Evolutionary conservation across 2,888 invertebrate genomes (phyloP).

Genomic region (Thereva nobilitata): DNA sequence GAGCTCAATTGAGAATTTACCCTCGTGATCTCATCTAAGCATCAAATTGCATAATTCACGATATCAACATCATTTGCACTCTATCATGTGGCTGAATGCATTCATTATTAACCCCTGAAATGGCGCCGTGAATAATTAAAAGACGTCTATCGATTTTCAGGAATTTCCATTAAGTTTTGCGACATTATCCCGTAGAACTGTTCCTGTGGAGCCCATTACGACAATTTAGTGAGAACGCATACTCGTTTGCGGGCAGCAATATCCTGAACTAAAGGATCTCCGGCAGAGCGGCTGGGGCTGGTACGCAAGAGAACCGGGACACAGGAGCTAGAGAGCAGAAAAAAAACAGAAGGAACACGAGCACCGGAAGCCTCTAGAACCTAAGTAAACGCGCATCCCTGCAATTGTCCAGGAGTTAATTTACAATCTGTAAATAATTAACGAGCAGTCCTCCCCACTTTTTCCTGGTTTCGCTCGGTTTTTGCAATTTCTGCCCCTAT

Average conservation of each 20-base stretch:
- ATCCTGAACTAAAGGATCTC: neutral
- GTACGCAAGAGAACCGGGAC: neutral
- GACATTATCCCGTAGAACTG: constrained; percentile 25
- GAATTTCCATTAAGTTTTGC: constrained; percentile 26
- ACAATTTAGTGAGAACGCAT: constrained; percentile 33
- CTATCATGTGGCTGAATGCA: constrained; percentile 33
- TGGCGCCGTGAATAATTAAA: constrained; percentile 28
- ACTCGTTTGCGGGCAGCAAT: neutral
- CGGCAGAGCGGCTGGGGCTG: constrained; percentile 1
- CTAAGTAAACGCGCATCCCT: constrained; percentile 4
- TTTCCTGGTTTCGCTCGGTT: constrained; percentile 17
- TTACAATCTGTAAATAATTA: constrained; percentile 32
- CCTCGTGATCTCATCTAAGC: neutral
- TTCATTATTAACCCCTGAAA: constrained; percentile 33
- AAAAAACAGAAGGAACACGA: too few relatives aligned
- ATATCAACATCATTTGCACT: constrained; percentile 34
- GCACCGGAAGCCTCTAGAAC: too few relatives aligned
- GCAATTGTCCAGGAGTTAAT: constrained; percentile 31
- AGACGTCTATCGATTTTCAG: constrained; percentile 30
- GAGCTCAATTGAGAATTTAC: too few relatives aligned
- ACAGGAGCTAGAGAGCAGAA: neutral
- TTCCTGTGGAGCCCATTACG: constrained; percentile 26
- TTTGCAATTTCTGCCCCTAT: constrained; percentile 25
- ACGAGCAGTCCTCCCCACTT: constrained; percentile 17
- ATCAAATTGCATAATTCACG: constrained; percentile 30